Base-by-base conservation (phyloP, 2,797 vertebrate genomes). In the Pseudocheirus occidentalis region DNA sequence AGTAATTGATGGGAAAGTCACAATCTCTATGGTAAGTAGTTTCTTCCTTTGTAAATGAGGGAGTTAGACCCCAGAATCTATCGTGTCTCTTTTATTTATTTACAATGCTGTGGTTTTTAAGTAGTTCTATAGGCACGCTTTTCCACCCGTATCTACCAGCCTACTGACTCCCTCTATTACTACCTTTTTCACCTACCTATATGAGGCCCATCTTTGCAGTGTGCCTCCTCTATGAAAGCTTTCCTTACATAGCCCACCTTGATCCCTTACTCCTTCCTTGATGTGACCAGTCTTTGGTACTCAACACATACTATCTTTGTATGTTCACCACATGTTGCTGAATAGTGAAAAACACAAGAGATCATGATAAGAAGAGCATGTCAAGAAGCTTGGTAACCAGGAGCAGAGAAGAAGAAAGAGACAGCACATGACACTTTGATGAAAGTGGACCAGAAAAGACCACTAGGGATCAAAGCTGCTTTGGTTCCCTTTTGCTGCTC, bases 331-430 rank as follows among this genome's bases (percentile, higher is more conserved):
- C n/a, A 92, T 81, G 81, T 92, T 93, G 93, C 90, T 93, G 92
- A 93, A 59, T 92, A 92, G 52, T 5, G 52, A 97, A 59, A 91
- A 21, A 92, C 21, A 66, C 18, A 91, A 54, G 93, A 57, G 94
- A 54, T 94, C 91, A 29, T 81, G 62, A 94, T 90, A 95, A 91
- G 91, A n/a, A n/a, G n/a, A n/a, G n/a, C n/a, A n/a, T n/a, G n/a
- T 73, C 92, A 94, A 93, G 55, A 90, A 96, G 93, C 92, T 94
- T 93, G 90, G 81, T 59, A 94, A 95, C 89, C 66, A 95, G 53
- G 90, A 62, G 50, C 52, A 53, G 95, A 95, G 94, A 94, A 96
- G 46, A 94, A 92, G 94, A 97, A 97, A 95, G 55, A 95, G 92
- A 92, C 9, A 90, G 58, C 29, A 90, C 62, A 92, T 24, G 89